phyloP scores from a whole-genome alignment of 2,113 vertebrate genomes.

The Propithecus coquereli region DNA sequence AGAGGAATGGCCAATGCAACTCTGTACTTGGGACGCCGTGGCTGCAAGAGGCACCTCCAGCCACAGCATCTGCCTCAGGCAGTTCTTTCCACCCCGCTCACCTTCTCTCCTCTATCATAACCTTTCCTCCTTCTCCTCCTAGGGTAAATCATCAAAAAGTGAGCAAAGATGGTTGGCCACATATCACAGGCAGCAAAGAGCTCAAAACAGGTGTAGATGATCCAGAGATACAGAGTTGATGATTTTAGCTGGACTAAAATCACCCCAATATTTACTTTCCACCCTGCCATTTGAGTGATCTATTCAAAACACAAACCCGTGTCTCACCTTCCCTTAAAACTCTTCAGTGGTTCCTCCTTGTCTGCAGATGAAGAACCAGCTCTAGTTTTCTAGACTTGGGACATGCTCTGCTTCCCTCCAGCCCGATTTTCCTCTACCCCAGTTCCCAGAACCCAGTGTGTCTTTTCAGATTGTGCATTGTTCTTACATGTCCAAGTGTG shows the following conservation, averaged over 20 bases:
- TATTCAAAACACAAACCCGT: background rate
- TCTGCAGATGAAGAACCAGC: background rate
- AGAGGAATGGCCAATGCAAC: background rate
- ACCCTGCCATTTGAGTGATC: background rate
- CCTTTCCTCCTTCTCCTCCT: background rate
- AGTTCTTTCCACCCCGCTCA: background rate
- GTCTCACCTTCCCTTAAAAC: background rate
- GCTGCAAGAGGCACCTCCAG: background rate
- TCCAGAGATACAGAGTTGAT: background rate
- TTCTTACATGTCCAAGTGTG: background rate
- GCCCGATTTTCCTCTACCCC: background rate
- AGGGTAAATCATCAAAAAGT: background rate
- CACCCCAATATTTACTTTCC: background rate
- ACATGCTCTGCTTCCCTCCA: background rate
- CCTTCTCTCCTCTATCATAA: too few relatives aligned
- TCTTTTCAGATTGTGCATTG: background rate
- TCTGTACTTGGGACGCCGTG: background rate
- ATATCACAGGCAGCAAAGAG: background rate
- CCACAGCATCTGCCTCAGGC: background rate
- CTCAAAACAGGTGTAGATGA: background rate
- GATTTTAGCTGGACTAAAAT: background rate
- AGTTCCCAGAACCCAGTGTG: background rate
- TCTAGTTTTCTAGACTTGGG: background rate
- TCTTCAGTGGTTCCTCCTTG: background rate
- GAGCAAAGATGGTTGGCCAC: background rate